phyloP scores from a whole-genome alignment of 2,888 invertebrate species.

The Megastigmus dorsalis region DNA sequence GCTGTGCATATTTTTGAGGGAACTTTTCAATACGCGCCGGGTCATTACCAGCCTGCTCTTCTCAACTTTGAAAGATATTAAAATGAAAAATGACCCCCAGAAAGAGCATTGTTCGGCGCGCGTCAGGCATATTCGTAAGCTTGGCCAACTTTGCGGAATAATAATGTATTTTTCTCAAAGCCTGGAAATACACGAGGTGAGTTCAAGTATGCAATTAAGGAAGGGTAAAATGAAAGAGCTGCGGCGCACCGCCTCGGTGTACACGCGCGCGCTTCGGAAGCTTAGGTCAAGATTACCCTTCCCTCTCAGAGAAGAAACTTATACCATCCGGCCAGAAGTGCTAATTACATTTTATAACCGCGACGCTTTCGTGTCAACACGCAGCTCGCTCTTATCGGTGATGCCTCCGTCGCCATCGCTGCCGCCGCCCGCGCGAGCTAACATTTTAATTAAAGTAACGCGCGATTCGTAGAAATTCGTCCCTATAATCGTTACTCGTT shows the following conservation, averaged over 20 bases:
- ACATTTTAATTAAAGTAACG: constrained; percentile 20
- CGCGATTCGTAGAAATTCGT: neutral
- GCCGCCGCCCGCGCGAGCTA: too few relatives aligned
- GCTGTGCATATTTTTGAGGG: too few relatives aligned
- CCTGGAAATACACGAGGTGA: constrained; percentile 17
- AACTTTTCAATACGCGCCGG: too few relatives aligned
- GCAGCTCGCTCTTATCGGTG: neutral
- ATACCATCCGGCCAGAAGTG: constrained; percentile 12
- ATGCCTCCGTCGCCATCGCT: too few relatives aligned
- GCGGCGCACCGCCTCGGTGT: constrained; percentile 1
- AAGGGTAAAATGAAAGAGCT: constrained; percentile 22
- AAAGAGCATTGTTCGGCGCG: too few relatives aligned
- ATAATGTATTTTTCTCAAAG: constrained; percentile 44
- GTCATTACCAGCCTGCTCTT: too few relatives aligned
- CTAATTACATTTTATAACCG: constrained; percentile 7
- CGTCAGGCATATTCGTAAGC: constrained; percentile 4
- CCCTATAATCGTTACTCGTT: neutral
- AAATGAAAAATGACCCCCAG: too few relatives aligned
- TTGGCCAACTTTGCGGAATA: constrained; percentile 32
- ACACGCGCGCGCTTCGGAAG: neutral
- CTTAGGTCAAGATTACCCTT: constrained; percentile 42
- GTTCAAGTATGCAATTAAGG: constrained; percentile 21
- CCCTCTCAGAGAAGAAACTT: constrained; percentile 15
- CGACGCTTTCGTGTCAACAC: neutral
- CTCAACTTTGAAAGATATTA: too few relatives aligned